Evolutionary conservation across 2,113 vertebrate species (phyloP), one percentile per base, ranked within the genome.

Genomic region (Baryphthengus martii): DNA sequence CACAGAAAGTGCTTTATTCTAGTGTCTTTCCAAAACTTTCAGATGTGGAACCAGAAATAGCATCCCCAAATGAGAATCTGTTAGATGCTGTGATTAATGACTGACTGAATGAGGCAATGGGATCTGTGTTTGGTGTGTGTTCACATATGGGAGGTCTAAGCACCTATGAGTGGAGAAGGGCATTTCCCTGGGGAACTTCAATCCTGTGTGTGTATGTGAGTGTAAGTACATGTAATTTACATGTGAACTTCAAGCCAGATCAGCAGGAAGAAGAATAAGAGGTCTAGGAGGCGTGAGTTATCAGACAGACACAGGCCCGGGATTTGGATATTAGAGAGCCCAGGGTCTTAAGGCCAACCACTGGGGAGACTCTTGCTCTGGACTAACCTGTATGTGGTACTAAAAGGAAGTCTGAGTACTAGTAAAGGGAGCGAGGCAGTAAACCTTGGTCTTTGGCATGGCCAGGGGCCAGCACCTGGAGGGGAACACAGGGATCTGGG

Each of bases 21-120:
- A 9, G 17, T 33, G 3, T 55, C 3, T 72, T 85, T 37, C 12
- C 18, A 79, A 75, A 95, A 17, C 20, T 84, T 92, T 79, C 40
- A 58, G 42, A 39, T 62, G 9, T 2, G 33, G 25, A 85, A 78
- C 11, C 42, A 82, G 58, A 73, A 77, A 28, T 19, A 86, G 1
- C 44, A 79, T n/a, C 26, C 47, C 20, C 53, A 73, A 79, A 58
- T 23, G 24, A 13, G 21, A 88, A 42, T n/a, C 26, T 55, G 9
- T 20, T 80, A 37, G 33, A 5, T 44, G 17, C 15, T 62, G 29
- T 70, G 26, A 29, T 14, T 73, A 53, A 76, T 44, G 31, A 11
- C 28, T 68, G 40, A 73, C 33, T 63, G 24, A 65, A 1, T 44
- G 58, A 84, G 18, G 26, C 2, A 0, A 45, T 0, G 4, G 3